phyloP scores from a whole-genome alignment of 2,113 vertebrate genomes.

The Scatophagus argus region DNA sequence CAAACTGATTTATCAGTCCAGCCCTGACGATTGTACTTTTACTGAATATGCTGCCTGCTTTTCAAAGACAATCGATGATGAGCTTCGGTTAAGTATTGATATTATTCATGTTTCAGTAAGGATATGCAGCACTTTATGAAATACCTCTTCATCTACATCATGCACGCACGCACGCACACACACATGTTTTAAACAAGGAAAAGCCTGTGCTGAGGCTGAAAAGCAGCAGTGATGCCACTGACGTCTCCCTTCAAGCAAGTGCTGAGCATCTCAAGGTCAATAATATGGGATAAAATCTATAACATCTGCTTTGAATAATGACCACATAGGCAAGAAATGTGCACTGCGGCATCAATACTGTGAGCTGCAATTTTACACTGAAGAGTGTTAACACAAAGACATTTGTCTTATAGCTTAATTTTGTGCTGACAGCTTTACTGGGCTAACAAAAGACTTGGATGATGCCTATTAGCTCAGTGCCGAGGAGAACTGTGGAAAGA shows the following conservation, averaged over 20 bases:
- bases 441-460: conserved; percentile 25
- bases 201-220: conserved; percentile 48
- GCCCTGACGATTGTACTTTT: conserved; percentile 44
- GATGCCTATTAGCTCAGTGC: conserved; percentile 38
- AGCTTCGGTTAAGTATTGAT: conserved; percentile 69
- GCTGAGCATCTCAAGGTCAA: conserved; percentile 80
- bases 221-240: conserved; percentile 75
- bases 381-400: conserved; percentile 64
- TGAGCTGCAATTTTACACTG: conserved; percentile 67
- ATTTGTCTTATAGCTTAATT: conserved; percentile 72
- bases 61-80: conserved; percentile 66
- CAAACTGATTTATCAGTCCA: conserved; percentile 50
- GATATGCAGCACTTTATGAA: conserved; percentile 46
- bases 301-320: conserved; percentile 84
- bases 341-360: conserved; percentile 66
- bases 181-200: conserved; percentile 32
- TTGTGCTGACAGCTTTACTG: conserved; percentile 72
- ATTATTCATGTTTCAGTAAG: conserved; percentile 66
- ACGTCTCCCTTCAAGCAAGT: conserved; percentile 73
- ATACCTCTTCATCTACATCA: conserved; percentile 59
- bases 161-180: conserved; percentile 19
- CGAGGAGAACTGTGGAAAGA: conserved; percentile 30
- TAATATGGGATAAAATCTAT: conserved; percentile 79
- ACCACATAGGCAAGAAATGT: conserved; percentile 81
- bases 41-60: conserved; percentile 46